Percentiles rank a stretch among this genome's conserved stretches.
Evolutionary conservation across 2,113 vertebrate genomes (phyloP).

Genomic region (Chloropsis hardwickii): DNA sequence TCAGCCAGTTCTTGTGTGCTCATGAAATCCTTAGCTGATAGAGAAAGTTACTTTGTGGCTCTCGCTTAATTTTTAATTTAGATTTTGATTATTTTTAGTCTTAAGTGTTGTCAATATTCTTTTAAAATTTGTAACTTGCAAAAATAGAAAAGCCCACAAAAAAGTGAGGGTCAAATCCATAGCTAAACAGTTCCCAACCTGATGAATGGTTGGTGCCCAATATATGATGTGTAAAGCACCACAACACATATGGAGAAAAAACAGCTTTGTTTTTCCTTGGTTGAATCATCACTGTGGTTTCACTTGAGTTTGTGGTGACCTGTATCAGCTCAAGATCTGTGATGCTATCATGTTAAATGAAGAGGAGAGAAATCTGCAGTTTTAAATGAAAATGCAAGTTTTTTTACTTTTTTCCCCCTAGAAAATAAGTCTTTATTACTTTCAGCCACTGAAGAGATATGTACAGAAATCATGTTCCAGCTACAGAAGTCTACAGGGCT

Average conservation of each 20-base stretch:
- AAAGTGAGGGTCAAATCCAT: neutral
- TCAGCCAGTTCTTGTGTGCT: neutral
- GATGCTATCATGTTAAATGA: neutral
- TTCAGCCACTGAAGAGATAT: neutral
- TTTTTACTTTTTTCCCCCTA: neutral
- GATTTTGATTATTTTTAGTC: neutral
- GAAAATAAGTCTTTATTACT: neutral
- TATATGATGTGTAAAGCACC: neutral
- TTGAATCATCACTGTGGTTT: neutral
- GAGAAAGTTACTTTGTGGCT: neutral
- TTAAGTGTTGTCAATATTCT: neutral
- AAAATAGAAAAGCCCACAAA: neutral
- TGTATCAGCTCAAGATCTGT: neutral
- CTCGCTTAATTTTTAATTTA: neutral
- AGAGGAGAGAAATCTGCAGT: neutral
- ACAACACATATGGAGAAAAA: rapidly evolving
- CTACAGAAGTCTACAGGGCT: neutral
- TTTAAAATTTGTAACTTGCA: neutral
- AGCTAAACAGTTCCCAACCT: neutral
- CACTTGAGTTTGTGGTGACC: neutral
- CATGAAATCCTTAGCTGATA: neutral
- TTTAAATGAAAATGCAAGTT: neutral
- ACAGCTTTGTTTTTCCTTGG: neutral
- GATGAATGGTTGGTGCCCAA: neutral
- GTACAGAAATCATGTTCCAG: neutral